These are phyloP conservation scores for Lipotes vexillifer DNA, from an alignment of 2,113 vertebrate genomes.

Conservation along the genomic window DNA sequence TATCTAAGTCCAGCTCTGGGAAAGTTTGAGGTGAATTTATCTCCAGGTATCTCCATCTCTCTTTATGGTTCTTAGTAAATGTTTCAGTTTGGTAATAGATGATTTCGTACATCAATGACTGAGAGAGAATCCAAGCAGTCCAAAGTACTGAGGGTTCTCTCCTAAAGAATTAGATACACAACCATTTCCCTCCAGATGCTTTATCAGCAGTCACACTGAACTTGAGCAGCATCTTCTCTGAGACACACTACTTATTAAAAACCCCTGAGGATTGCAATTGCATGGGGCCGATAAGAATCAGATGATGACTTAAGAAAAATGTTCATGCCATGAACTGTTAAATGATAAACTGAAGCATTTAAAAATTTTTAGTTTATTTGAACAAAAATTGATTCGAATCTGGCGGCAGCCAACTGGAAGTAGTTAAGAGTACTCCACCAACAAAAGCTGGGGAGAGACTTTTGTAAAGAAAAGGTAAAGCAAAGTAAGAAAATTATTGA, in stretches of 20 bases:
- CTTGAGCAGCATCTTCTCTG: neutral
- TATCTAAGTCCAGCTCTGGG: neutral
- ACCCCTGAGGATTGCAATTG: neutral
- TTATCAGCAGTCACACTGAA: neutral
- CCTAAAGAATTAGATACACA: neutral
- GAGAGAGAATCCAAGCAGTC: neutral
- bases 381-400: neutral
- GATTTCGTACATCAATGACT: neutral
- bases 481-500: neutral
- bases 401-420: neutral
- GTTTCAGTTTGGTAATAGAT: neutral
- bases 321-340: neutral
- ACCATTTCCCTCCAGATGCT: neutral
- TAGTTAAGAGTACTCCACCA: neutral
- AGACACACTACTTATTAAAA: neutral
- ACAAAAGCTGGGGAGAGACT: neutral
- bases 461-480: neutral
- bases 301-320: neutral
- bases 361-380: neutral
- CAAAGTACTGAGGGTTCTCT: neutral
- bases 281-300: neutral
- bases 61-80: neutral
- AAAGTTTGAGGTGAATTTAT: neutral
- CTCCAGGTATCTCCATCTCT: neutral
- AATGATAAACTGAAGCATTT: neutral